A percentile compares a stretch with the other conserved stretches of the same genome.
Evolutionary conservation across 2,888 invertebrate genomes (phyloP).

Genomic region (Parnassius apollo): DNA sequence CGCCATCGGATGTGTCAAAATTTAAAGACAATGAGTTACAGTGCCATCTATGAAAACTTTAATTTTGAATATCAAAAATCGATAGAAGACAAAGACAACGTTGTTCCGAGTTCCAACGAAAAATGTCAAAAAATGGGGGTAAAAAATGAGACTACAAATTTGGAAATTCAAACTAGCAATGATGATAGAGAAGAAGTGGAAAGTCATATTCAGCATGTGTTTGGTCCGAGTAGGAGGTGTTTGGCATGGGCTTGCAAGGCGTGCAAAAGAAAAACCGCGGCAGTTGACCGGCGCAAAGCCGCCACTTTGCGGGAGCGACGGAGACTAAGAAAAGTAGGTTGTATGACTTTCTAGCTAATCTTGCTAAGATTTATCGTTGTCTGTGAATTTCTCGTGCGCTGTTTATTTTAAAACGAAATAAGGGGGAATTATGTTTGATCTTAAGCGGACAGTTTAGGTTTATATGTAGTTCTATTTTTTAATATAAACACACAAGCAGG

Average conservation of each 20-base stretch:
- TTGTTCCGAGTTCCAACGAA: constrained; percentile 33
- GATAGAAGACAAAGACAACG: constrained; percentile 36
- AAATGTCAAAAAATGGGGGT: constrained; percentile 45
- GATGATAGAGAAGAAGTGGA: constrained; percentile 45
- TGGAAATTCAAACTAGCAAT: constrained; percentile 39
- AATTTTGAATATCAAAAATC: constrained; percentile 50
- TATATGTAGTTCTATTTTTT: too few species aligned
- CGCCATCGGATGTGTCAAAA: constrained; percentile 32
- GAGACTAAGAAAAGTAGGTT: constrained; percentile 92
- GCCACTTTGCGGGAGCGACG: constrained; percentile 97
- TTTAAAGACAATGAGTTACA: constrained; percentile 55
- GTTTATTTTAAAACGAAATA: constrained; percentile 14
- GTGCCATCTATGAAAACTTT: constrained; percentile 52
- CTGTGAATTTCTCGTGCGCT: constrained; percentile 5
- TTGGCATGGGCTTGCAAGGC: constrained; percentile 98
- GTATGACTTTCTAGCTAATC: constrained; percentile 22
- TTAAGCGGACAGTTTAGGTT: too few species aligned
- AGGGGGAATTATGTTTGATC: too few species aligned
- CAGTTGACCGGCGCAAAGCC: constrained; percentile 97
- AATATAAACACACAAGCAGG: too few species aligned
- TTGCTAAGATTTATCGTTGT: constrained; percentile 17
- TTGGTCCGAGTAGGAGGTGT: constrained; percentile 86
- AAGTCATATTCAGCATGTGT: constrained; percentile 72
- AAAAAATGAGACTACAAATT: constrained; percentile 56
- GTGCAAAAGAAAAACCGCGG: constrained; percentile 97